Percentiles rank a stretch among this genome's conserved stretches.
Conservation (phyloP, 2,888 invertebrate genomes). For the Drosophila antonietae region DNA sequence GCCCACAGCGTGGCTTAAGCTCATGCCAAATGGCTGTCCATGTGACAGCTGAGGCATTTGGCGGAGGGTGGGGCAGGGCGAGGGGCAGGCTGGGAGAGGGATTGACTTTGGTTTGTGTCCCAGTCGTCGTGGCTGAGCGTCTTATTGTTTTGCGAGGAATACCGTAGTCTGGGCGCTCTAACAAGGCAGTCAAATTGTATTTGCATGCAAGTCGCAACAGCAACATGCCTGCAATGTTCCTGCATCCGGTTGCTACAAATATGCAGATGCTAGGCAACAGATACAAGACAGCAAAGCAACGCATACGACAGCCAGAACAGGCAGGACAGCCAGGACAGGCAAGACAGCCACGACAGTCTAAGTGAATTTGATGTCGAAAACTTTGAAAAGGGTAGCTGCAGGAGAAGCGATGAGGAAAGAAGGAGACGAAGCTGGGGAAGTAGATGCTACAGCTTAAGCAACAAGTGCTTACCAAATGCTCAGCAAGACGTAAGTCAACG, state of each 20-base stretch:
- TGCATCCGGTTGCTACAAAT: slow-evolving; percentile 66
- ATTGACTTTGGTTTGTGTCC: slow-evolving; percentile 31
- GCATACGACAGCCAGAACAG: slow-evolving; percentile 74
- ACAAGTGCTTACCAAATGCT: slow-evolving; percentile 70
- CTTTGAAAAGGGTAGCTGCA: slow-evolving; percentile 67
- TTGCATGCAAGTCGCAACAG: slow-evolving; percentile 70
- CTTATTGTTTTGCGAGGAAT: slow-evolving; percentile 68
- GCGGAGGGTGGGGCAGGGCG: background rate
- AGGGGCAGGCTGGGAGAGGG: background rate
- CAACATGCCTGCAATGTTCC: slow-evolving; percentile 68
- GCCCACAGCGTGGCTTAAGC: slow-evolving; percentile 69
- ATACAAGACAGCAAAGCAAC: slow-evolving; percentile 62
- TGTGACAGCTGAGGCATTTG: slow-evolving; percentile 58
- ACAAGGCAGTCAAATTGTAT: slow-evolving; percentile 77
- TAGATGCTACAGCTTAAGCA: slow-evolving; percentile 51
- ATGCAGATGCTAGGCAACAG: slow-evolving; percentile 70
- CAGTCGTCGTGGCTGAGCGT: slow-evolving; percentile 39
- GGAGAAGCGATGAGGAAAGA: background rate
- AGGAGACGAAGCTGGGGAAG: background rate
- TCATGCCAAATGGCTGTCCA: slow-evolving; percentile 71
- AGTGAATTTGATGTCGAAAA: slow-evolving; percentile 77
- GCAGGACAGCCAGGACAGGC: slow-evolving; percentile 74
- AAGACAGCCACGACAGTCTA: slow-evolving; percentile 77
- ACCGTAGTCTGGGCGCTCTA: slow-evolving; percentile 57
- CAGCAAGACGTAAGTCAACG: slow-evolving; percentile 57